Evolutionary conservation across 2,888 invertebrate species (phyloP), one percentile per base, ranked within the genome.

Genomic region (Dynastes maya): DNA sequence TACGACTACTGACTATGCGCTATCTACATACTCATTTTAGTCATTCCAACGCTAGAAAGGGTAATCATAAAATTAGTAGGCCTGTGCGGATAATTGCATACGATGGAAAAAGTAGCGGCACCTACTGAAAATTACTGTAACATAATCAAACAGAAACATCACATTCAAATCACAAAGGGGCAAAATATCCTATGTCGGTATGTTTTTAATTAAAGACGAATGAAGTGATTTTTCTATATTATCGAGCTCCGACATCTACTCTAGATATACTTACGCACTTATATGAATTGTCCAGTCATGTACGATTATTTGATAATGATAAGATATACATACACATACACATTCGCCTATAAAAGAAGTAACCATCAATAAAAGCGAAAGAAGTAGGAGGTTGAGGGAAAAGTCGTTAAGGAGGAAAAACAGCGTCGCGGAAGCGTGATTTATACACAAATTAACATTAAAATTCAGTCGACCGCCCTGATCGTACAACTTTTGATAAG

Each of bases 401-500:
- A 71, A 55, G 37, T 55, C 71, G 71, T 72, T 72, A 61, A 51
- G 72, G 40, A 16, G 58, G 72, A 40, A 58, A 58, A 55, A 55
- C 6, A 11, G 4, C 37, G 51, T 2, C 16, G 13, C 1, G 29
- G 40, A 71, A 72, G 58, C 58, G 72, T 72, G 72, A 72, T 72
- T 72, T 72, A 72, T 72, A 40, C 37, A 58, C 72, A 37, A 72
- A 58, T 72, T 72, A 72, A 72, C 58, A 72, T 72, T 58, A 58
- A 72, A 72, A 72, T 72, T 72, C 72, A 72, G 72, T 22, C 72
- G 40, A 58, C 58, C 58, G 53, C 32, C 61, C 53, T 61, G 76
- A 76, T 76, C 65, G 27, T 65, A 76, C 76, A 65, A 64, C 32
- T 76, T 76, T 65, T 65, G 76, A 76, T 76, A 76, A 76, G 63